Evolutionary conservation across 2,888 invertebrate genomes (phyloP).

Genomic region (Shargacucullia verbasci): DNA sequence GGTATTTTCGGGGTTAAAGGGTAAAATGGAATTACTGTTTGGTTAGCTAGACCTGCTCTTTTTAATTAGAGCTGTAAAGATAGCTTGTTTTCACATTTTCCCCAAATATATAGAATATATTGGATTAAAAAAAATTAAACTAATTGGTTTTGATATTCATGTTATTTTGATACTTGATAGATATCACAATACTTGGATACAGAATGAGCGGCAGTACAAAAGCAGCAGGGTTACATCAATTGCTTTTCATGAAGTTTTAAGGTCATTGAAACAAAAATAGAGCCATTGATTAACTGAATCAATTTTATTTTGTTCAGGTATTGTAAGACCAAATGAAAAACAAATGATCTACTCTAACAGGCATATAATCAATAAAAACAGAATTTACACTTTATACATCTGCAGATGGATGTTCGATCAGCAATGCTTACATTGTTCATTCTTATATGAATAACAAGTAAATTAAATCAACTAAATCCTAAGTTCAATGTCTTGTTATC

Average conservation of each 20-base stretch:
- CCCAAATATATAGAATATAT: too few relatives aligned
- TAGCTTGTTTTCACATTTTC: too few relatives aligned
- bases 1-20: too few relatives aligned
- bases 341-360: conserved; percentile 84
- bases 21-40: too few relatives aligned
- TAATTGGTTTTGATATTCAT: conserved; percentile 5
- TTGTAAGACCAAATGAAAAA: conserved; percentile 75
- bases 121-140: too few relatives aligned
- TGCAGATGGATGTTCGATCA: conserved; percentile 62
- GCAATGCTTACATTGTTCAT: conserved; percentile 68
- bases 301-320: conserved; percentile 45
- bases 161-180: conserved; percentile 20
- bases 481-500: conserved; percentile 65
- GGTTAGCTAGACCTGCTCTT: too few relatives aligned
- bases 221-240: conserved; percentile 23
- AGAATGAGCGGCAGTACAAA: conserved; percentile 17
- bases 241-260: conserved; percentile 42
- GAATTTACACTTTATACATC: conserved; percentile 85
- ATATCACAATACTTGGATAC: conserved; percentile 1
- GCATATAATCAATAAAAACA: conserved; percentile 83
- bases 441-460: conserved; percentile 67
- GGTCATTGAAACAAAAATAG: conserved; percentile 12
- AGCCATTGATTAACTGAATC: conserved; percentile 10
- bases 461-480: conserved; percentile 74
- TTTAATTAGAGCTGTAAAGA: too few relatives aligned